Base-by-base conservation (phyloP, 2,113 vertebrate species). In the Rhea pennata region DNA sequence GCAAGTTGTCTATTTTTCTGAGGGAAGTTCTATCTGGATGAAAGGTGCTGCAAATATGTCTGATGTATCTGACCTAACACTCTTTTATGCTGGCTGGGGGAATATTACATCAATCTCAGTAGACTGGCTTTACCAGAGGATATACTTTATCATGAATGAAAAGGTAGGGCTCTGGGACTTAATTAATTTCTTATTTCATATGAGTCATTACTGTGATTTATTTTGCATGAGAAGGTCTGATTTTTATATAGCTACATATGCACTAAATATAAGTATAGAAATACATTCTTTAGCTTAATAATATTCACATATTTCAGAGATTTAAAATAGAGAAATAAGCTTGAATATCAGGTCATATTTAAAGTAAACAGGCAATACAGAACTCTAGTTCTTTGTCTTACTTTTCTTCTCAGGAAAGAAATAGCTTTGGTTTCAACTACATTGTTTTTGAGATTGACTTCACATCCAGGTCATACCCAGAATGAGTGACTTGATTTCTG, bases 91-190 rank as follows among this genome's bases (percentile, higher is more conserved):
- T 94, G 98, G 97, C 74, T 88, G 87, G 56, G 95, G 97, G 39
- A 96, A 94, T 64, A 97, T 98, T 97, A 96, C 83, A 3, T 98
- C 98, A 40, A 94, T 98, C 89, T 98, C 98, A 26, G 36, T 98
- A 74, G 98, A 98, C 44, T 98, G 98, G 98, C 97, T 98, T 91
- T 98, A 98, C 93, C 92, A 97, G 74, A 98, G 74, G 78, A 96
- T 98, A 16, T 98, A 98, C 89, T 98, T 98, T 95, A 94, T 98
- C 87, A 98, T 98, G 97, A 96, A 96, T 85, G 92, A 95, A 87
- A 96, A 96, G 98, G 98, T 98, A 95, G 92, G 88, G 90, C 74
- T 95, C 54, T 53, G 62, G 88, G 75, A 54, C 81, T 94, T 88
- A 89, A 93, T 54, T 72, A 39, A 87, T 79, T 66, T 93, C 36